Base-by-base conservation (phyloP, 2,888 invertebrate species). In the Melanostoma scalare region DNA sequence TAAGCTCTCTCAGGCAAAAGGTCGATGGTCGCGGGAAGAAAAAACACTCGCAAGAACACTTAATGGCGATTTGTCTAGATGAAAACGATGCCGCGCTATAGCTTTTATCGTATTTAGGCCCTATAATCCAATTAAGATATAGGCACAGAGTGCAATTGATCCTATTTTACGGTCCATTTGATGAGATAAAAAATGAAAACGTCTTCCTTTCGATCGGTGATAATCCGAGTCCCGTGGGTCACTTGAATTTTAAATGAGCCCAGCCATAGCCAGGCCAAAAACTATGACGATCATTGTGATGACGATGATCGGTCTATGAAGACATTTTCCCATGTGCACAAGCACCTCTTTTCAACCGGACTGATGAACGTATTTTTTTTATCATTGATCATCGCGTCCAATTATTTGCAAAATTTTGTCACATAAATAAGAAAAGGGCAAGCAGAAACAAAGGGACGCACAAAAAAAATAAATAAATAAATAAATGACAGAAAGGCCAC, bases 351-450 rank as follows among this genome's bases (percentile, higher is more conserved):
- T 8, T 2, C n/a, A 33, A 33, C 9, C 31, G 31, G 3, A 4
- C 2, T 6, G 46, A 40, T 36, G 6, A 31, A 40, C 30, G 38
- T 65, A 56, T 44, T 48, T 50, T 60, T 67, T 69, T 84, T 75
- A 79, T 84, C 84, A 84, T 79, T 79, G 79, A 84, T 84, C 84
- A 79, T 84, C 50, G 75, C 89, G 89, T 90, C 90, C 90, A 90
- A 90, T 90, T 90, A 90, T 90, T 90, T 90, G 90, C 89, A 89
- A 89, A 90, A 90, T 90, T 90, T 90, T 90, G 90, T 90, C 90
- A 90, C 90, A 90, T 90, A 90, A 90, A 90, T 90, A 90, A 90
- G 90, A 88, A 88, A 87, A 86, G 86, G 50, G 60, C 56, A 68
- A 55, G 53, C 53, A 67, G 9, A 6, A 48, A 35, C 9, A 48